Base-by-base conservation (phyloP, 2,888 invertebrate species). In the Endotricha flammealis region DNA sequence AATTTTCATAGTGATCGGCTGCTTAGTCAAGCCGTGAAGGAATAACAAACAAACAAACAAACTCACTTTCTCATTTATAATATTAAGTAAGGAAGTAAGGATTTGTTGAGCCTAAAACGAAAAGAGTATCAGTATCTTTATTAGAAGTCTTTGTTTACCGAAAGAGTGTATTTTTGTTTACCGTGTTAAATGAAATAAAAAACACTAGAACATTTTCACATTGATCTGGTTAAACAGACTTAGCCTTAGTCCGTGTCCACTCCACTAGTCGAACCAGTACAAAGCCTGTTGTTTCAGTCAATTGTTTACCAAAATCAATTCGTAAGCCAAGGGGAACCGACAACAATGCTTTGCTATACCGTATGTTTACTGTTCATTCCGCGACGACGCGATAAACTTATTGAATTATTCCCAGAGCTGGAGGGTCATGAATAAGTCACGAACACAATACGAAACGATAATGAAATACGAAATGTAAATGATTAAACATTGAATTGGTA, bases 221-320 rank as follows among this genome's bases (percentile, higher is more conserved):
- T n/a, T n/a, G n/a, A n/a, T n/a, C n/a, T n/a, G 20, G 20, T 20
- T 20, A 4, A 8, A 20, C 20, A 4, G 6, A 7, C 20, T n/a
- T n/a, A n/a, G n/a, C n/a, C n/a, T n/a, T 20, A 4, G 20, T 6
- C 6, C 20, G 20, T 20, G 20, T 6, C 6, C 20, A 20, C 20
- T 20, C 6, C 20, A 20, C n/a, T n/a, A n/a, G n/a, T n/a, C n/a
- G n/a, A 4, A 20, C 20, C n/a, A 20, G 20, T 20, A 4, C 20
- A 20, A 20, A 6, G 3, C 20, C 20, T 20, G 3, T n/a, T 20
- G 7, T 2, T 20, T 8, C 20, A 6, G 32, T 14, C 10, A 14
- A 32, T 32, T 32, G 32, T 32, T 24, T 32, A 23, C 32, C 24
- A 14, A 32, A 32, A 32, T 32, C 25, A 16, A 32, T 32, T 22